phyloP scores from a whole-genome alignment of 2,888 invertebrate species.

The Galerucella nymphaeae region DNA sequence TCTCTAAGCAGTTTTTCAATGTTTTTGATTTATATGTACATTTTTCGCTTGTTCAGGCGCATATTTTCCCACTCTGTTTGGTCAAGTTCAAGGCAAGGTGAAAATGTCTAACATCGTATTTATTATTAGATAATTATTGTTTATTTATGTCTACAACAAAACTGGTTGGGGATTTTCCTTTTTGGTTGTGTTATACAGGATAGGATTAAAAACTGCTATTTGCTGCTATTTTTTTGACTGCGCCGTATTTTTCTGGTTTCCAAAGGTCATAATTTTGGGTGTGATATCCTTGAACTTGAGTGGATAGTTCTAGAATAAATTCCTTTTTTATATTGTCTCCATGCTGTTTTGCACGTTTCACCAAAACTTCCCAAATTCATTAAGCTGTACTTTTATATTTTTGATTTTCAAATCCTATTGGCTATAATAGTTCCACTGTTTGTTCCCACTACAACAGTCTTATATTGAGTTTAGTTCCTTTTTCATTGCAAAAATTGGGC shows the following conservation, averaged over 20 bases:
- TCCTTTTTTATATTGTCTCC: not conserved
- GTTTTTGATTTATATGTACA: not conserved
- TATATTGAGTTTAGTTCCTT: too few relatives aligned
- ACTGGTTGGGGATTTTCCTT: constrained; percentile 38
- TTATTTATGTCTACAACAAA: constrained; percentile 44
- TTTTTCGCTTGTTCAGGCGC: constrained; percentile 36
- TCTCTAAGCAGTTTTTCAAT: not conserved
- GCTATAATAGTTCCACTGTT: too few relatives aligned
- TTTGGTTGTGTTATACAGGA: not conserved
- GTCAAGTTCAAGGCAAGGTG: constrained; percentile 63
- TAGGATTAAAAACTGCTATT: not conserved
- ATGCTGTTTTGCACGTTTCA: not conserved
- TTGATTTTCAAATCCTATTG: too few relatives aligned
- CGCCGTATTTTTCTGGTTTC: not conserved
- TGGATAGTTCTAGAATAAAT: not conserved
- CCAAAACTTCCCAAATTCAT: too few relatives aligned
- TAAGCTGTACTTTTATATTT: too few relatives aligned
- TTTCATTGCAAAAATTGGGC: too few relatives aligned
- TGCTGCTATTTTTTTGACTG: not conserved
- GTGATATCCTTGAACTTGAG: constrained; percentile 23
- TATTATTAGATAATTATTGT: constrained; percentile 51
- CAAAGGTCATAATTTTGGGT: constrained; percentile 15
- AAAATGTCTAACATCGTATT: constrained; percentile 50
- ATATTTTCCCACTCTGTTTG: constrained; percentile 53
- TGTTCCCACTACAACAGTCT: too few relatives aligned